Conservation (phyloP, 2,113 vertebrate species). For the Rafetus swinhoei region DNA sequence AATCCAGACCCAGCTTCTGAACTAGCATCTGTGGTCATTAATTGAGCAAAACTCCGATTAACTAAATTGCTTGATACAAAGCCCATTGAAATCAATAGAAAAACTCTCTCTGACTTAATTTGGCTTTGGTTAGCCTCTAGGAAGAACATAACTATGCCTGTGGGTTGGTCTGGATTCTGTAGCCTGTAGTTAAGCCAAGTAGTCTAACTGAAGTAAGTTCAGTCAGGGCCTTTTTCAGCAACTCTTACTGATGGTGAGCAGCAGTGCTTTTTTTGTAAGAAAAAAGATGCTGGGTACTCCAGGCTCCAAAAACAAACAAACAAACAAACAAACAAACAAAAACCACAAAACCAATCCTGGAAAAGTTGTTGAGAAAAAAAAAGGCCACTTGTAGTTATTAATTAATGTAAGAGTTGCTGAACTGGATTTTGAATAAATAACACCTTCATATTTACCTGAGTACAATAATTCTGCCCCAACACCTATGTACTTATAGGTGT, state of each 20-base stretch:
- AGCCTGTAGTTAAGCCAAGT: slow-evolving; percentile 6
- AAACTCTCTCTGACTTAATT: not conserved
- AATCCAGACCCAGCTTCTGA: not conserved
- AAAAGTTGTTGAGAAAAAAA: too few species aligned
- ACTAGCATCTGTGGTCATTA: slow-evolving; percentile 15
- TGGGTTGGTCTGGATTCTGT: slow-evolving; percentile 15
- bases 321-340: too few species aligned
- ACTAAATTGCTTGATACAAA: not conserved
- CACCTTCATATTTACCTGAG: not conserved
- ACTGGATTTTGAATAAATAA: slow-evolving; percentile 14
- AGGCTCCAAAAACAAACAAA: too few species aligned
- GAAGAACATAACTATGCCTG: not conserved
- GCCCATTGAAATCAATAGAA: not conserved
- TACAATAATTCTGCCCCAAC: not conserved
- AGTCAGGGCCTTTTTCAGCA: slow-evolving; percentile 41
- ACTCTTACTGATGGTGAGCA: slow-evolving; percentile 45
- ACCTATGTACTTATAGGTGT: not conserved
- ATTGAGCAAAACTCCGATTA: slow-evolving; percentile 19
- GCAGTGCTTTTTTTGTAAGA: not conserved
- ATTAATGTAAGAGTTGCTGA: not conserved
- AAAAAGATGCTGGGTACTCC: too few species aligned
- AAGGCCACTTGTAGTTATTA: not conserved
- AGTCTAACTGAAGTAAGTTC: slow-evolving; percentile 45
- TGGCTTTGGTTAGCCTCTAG: not conserved
- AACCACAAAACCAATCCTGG: too few species aligned